Conservation (phyloP, 1,140 invertebrate species). For the Papilio glaucus region DNA sequence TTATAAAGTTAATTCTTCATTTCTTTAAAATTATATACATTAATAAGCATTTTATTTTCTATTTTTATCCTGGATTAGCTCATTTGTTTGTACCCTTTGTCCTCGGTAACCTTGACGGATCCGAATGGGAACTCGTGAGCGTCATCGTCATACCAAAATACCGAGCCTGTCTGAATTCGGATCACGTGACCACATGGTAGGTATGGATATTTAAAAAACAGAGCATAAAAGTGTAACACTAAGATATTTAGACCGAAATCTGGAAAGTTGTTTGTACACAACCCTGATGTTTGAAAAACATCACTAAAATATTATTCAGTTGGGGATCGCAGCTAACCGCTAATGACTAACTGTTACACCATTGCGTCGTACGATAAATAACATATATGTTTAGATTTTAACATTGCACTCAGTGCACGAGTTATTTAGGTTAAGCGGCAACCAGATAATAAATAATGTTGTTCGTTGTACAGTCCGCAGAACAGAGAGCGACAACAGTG, state of each 20-base stretch:
- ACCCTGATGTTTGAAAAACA: not conserved
- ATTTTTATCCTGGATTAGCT: too few relatives aligned
- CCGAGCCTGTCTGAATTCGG: not conserved
- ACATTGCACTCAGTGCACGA: slow-evolving; percentile 1
- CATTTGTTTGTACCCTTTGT: not conserved
- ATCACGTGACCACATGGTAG: not conserved
- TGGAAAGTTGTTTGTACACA: too few relatives aligned
- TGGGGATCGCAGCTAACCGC: too few relatives aligned
- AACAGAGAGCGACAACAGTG: slow-evolving; percentile 52
- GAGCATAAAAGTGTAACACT: too few relatives aligned
- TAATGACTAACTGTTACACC: too few relatives aligned
- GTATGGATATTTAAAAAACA: not conserved
- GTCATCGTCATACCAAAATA: not conserved
- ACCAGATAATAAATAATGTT: slow-evolving; percentile 17
- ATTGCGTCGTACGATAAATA: not conserved
- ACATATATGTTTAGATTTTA: not conserved
- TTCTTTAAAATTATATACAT: too few relatives aligned
- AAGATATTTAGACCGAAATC: too few relatives aligned
- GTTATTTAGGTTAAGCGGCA: slow-evolving; percentile 23
- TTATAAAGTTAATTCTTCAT: too few relatives aligned
- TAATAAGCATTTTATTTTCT: too few relatives aligned
- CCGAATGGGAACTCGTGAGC: not conserved
- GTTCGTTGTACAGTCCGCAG: slow-evolving; percentile 32
- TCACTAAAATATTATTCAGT: not conserved
- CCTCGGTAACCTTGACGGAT: not conserved